Percentiles rank a stretch among this genome's conserved stretches.
phyloP scores from a whole-genome alignment of 2,888 invertebrate genomes.

The Eustalomyia histrio region DNA sequence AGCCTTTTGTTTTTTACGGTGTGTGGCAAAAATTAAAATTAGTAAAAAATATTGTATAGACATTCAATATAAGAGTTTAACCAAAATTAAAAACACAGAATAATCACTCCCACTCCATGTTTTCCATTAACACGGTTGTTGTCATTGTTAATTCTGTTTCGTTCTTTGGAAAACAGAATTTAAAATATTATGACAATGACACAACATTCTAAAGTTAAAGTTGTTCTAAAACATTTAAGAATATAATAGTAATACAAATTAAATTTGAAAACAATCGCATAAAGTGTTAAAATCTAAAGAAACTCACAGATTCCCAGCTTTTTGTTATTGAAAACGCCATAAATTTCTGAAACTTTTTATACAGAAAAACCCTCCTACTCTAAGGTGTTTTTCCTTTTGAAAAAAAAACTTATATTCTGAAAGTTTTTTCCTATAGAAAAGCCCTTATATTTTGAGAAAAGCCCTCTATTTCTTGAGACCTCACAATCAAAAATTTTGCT shows the following conservation, averaged over 20 bases:
- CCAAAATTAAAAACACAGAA: conserved; percentile 40
- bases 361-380: too few species aligned
- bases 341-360: too few species aligned
- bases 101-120: conserved; percentile 8
- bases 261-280: neutral
- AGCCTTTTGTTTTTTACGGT: conserved; percentile 54
- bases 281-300: neutral
- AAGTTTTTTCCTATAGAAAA: too few species aligned
- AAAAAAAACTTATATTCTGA: too few species aligned
- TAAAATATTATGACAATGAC: neutral
- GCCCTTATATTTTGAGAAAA: too few species aligned
- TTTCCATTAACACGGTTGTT: neutral
- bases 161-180: neutral
- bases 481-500: too few species aligned
- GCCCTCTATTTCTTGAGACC: too few species aligned
- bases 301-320: too few species aligned
- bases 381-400: too few species aligned
- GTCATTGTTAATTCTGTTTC: neutral
- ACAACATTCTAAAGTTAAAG: neutral
- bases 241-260: neutral
- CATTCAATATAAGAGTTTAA: conserved; percentile 57
- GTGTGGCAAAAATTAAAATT: conserved; percentile 76
- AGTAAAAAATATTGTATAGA: conserved; percentile 72
- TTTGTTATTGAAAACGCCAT: too few species aligned
- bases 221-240: neutral